Evolutionary conservation across 2,888 invertebrate genomes (phyloP), one percentile per base, ranked within the genome.

Genomic region (Melinopterus prodromus): DNA sequence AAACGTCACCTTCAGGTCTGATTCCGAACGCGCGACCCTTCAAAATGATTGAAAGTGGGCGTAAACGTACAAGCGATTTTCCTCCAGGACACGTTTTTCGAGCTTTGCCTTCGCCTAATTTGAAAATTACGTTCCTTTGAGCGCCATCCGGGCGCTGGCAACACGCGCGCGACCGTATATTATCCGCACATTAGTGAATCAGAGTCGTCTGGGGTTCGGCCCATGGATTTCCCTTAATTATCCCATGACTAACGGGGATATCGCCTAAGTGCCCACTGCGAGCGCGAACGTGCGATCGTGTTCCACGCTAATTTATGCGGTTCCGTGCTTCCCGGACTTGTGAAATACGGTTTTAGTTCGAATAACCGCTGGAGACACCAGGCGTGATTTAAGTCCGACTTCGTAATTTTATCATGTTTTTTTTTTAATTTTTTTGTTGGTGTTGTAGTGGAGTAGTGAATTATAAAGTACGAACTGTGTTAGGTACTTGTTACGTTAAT

Each of bases 11-110:
- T 53, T 9, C 53, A 53, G 53, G 7, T 53, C 53, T 7, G 12
- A 53, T 53, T 53, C 53, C 53, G 9, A 9, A 7, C 53, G 12
- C 53, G 9, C 12, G 12, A 53, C 12, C 53, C 53, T 53, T 53
- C 53, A 53, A 53, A 53, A 53, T 53, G 53, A 53, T 53, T 53
- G 53, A 53, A 53, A 53, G 53, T 53, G 53, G 53, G 53, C 53
- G 53, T 53, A 7, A 53, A 7, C 53, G 53, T 9, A 53, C 53
- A 53, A 53, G 53, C 53, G 12, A 53, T 53, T 53, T 53, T 53
- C 53, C 53, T 53, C 53, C 53, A 53, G 53, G 53, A 53, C 53
- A 53, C 53, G 53, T 53, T 53, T 53, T 53, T 53, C 53, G 53
- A 53, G 53, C 53, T 9, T 53, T 4, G 53, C 53, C 9, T 53